Evolutionary conservation across 2,797 vertebrate genomes (phyloP).

Genomic region (Anisognathus igniventris): DNA sequence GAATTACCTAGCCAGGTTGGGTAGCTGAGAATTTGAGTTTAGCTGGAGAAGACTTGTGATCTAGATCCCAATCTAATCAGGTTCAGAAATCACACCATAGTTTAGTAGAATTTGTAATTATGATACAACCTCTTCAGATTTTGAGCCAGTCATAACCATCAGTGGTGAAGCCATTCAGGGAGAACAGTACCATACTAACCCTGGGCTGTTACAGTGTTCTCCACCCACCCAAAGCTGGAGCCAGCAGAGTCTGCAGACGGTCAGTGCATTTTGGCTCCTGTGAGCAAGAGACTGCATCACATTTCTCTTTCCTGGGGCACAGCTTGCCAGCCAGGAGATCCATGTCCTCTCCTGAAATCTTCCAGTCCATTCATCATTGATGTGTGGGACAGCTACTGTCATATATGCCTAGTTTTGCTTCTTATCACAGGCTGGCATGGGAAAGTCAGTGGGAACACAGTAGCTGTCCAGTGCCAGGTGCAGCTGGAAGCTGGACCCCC

Average conservation of each 20-base stretch:
- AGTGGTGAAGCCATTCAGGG: background rate
- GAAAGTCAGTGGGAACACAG: background rate
- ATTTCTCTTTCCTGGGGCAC: background rate
- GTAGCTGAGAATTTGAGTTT: background rate
- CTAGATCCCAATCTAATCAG: background rate
- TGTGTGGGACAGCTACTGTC: background rate
- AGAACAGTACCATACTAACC: background rate
- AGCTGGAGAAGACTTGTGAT: background rate
- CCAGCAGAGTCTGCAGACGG: background rate
- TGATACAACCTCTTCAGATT: background rate
- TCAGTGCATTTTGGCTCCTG: background rate
- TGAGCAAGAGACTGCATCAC: background rate
- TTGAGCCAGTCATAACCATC: background rate
- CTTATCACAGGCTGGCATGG: background rate
- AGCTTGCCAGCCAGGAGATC: background rate
- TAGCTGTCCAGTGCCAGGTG: background rate
- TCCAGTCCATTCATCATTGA: background rate
- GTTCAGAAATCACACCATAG: background rate
- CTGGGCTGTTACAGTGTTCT: background rate
- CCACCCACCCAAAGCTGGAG: background rate
- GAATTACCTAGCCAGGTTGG: background rate
- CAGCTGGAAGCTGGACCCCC: background rate
- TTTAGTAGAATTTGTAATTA: background rate
- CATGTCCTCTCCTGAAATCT: background rate
- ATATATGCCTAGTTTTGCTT: background rate